Base-by-base conservation (phyloP, 2,888 invertebrate species). In the Sipha maydis region DNA sequence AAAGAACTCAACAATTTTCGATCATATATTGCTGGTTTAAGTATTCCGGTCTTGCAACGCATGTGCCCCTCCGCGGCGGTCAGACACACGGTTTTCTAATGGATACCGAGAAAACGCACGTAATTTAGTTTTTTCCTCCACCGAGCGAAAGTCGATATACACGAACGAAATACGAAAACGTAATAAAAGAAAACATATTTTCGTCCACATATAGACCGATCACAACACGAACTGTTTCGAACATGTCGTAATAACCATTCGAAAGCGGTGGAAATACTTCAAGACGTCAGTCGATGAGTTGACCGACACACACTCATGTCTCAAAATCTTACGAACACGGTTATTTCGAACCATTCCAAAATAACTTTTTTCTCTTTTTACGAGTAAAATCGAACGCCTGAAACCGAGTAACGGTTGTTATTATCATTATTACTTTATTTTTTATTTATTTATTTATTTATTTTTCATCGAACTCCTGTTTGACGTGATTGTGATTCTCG, bases 11-110 rank as follows among this genome's bases (percentile, higher is more conserved):
- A 54, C 69, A 25, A 54, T 71, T 71, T 71, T 48, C 48, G 28
- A 11, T 80, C 56, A 31, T 69, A 31, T 73, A 34, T 54, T n/a
- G 34, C 48, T 41, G 17, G 71, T 25, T 83, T 73, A 73, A 56
- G 73, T 73, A 83, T 83, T 83, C 83, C 73, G 34, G 73, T 73
- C 54, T n/a, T 19, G 71, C 71, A 21, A 61, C 61, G 61, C 4
- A 28, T 28, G 3, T 14, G 28, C 31, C 31, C 17, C 71, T 31
- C 69, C 28, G 25, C 71, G 14, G 34, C 67, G 54, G 31, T 11
- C 82, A 38, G 34, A 4, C 71, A 71, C 54, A 17, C 31, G 3
- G 54, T 83, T 83, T 83, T 25, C 73, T n/a, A 56, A 73, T n/a
- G 83, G 54, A 83, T 54, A 56, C 41, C 31, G 21, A 19, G n/a